phyloP scores from a whole-genome alignment of 2,888 invertebrate species.

The Calliopum simillimum region DNA sequence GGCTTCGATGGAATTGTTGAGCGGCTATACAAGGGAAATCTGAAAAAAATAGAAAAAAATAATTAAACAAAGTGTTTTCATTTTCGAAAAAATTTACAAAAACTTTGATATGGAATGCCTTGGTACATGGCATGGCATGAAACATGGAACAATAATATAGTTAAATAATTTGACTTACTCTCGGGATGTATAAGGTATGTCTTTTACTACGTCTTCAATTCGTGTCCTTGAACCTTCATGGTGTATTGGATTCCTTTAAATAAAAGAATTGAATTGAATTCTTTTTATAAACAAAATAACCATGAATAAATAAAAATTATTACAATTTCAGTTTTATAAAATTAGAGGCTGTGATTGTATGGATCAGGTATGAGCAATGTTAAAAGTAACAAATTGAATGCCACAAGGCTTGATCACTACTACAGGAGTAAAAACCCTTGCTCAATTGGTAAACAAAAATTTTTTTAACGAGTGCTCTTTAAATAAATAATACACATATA shows the following conservation, averaged over 20 bases:
- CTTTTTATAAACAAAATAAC: conserved; percentile 6
- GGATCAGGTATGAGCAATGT: no score
- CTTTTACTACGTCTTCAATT: conserved; percentile 82
- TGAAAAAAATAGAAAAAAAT: conserved; percentile 62
- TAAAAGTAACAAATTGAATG: no score
- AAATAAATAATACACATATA: no score
- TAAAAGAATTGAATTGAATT: conserved; percentile 2
- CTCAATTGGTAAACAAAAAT: no score
- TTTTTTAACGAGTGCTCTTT: no score
- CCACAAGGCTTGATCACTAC: no score
- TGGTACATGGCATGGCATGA: no score
- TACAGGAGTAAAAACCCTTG: no score
- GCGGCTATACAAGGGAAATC: conserved; percentile 82
- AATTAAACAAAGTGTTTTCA: not conserved
- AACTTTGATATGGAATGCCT: no score
- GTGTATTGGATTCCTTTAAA: conserved; percentile 76
- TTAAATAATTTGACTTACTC: conserved; percentile 69
- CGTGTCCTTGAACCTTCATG: conserved; percentile 85
- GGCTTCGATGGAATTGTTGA: conserved; percentile 63
- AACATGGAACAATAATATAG: not conserved
- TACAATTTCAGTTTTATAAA: no score
- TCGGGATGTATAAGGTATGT: conserved; percentile 75
- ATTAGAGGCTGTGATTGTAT: no score
- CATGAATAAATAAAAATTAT: not conserved
- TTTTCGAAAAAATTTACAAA: not conserved